Evolutionary conservation across 2,888 invertebrate genomes (phyloP).

Genomic region (Pedicia rivosa): DNA sequence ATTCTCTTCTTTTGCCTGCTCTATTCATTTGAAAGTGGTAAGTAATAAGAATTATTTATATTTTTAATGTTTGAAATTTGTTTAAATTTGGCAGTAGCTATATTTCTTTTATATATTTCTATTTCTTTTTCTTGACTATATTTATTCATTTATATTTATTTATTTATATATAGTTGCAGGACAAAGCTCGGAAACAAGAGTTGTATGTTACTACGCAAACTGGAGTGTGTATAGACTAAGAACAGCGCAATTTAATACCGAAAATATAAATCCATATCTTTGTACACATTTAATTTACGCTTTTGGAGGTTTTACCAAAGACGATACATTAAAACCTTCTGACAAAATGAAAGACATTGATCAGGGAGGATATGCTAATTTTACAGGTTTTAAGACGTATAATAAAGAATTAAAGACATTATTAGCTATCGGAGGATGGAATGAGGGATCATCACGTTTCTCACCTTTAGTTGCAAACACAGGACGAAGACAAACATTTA

Average conservation of each 20-base stretch:
- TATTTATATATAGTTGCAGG: no score
- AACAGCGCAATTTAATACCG: conserved; percentile 78
- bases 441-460: conserved; percentile 75
- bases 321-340: conserved; percentile 79
- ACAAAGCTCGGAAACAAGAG: conserved; percentile 31
- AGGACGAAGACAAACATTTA: conserved; percentile 62
- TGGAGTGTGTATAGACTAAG: conserved; percentile 88
- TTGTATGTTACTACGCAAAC: conserved; percentile 87
- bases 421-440: conserved; percentile 87
- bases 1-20: no score
- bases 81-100: no score
- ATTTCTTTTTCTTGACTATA: no score
- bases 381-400: conserved; percentile 82
- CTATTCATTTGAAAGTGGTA: no score
- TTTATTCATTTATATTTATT: no score
- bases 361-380: conserved; percentile 90
- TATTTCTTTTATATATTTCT: no score
- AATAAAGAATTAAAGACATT: conserved; percentile 82
- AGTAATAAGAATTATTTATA: no score
- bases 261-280: conserved; percentile 87
- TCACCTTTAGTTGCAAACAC: conserved; percentile 74
- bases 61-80: no score
- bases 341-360: conserved; percentile 93
- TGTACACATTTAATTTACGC: conserved; percentile 89
- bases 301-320: conserved; percentile 83